Evolutionary conservation across 2,888 invertebrate genomes (phyloP).

Genomic region (Meandrusa payeni): DNA sequence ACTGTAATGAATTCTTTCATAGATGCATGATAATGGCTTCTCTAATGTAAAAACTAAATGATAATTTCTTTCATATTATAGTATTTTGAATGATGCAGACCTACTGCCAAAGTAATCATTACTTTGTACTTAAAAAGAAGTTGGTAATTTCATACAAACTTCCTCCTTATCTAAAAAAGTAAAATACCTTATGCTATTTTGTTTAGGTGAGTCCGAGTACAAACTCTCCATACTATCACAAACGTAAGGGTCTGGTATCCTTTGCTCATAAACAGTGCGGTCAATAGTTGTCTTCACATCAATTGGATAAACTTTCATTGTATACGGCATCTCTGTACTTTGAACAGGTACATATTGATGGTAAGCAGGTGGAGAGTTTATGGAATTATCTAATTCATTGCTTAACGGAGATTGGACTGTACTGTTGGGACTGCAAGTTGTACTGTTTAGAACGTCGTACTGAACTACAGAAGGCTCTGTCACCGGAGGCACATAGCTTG

Average conservation of each 20-base stretch:
- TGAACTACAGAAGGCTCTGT: slow-evolving; percentile 50
- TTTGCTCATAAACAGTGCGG: slow-evolving; percentile 53
- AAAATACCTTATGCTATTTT: slow-evolving; percentile 70
- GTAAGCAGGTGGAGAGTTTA: slow-evolving; percentile 53
- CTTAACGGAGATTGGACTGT: slow-evolving; percentile 60
- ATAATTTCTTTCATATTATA: too few species aligned
- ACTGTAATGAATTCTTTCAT: too few species aligned
- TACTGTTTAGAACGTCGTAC: slow-evolving; percentile 63
- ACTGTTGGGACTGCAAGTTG: slow-evolving; percentile 68
- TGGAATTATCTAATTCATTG: slow-evolving; percentile 55
- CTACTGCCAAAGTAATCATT: too few species aligned
- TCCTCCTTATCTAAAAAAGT: too few species aligned
- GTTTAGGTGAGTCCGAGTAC: slow-evolving; percentile 53
- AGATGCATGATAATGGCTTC: too few species aligned
- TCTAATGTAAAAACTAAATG: too few species aligned
- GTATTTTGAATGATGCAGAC: too few species aligned
- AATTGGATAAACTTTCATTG: slow-evolving; percentile 61
- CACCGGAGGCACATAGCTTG: slow-evolving; percentile 35
- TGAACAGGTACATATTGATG: slow-evolving; percentile 41
- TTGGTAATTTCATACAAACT: too few species aligned
- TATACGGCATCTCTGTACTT: slow-evolving; percentile 45
- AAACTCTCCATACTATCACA: slow-evolving; percentile 60
- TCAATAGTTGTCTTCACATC: slow-evolving; percentile 61
- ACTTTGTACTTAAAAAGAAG: too few species aligned
- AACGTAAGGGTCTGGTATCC: slow-evolving; percentile 49